A percentile compares a stretch with the other conserved stretches of the same genome.
Evolutionary conservation across 2,888 invertebrate genomes (phyloP).

Genomic region (Epirrita christyi): DNA sequence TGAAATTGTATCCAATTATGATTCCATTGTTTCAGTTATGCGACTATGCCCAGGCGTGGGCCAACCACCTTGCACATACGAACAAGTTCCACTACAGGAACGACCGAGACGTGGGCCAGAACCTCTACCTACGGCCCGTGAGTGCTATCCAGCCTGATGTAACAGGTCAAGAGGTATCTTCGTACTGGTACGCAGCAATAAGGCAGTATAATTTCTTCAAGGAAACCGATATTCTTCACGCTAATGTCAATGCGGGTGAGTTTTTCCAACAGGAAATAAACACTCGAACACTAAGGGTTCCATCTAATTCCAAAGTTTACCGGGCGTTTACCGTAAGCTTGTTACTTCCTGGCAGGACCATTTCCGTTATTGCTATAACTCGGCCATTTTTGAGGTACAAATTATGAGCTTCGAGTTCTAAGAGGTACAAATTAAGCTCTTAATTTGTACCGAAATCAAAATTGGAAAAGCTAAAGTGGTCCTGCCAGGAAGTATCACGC

Average conservation of each 20-base stretch:
- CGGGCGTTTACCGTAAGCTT: too few species aligned
- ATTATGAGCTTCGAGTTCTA: too few species aligned
- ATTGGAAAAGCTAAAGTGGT: too few species aligned
- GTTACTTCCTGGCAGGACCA: too few species aligned
- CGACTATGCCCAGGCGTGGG: constrained; percentile 94
- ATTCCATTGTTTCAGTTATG: constrained; percentile 84
- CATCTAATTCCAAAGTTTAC: too few species aligned
- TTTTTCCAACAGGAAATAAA: background rate
- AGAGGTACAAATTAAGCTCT: too few species aligned
- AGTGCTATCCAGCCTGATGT: constrained; percentile 88
- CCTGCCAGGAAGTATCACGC: too few species aligned
- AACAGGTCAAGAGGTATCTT: constrained; percentile 91
- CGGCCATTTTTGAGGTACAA: too few species aligned
- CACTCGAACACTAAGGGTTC: too few species aligned
- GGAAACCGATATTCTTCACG: constrained; percentile 89
- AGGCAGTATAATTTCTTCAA: constrained; percentile 90
- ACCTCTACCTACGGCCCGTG: constrained; percentile 90
- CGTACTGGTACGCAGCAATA: constrained; percentile 92
- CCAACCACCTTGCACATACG: constrained; percentile 93
- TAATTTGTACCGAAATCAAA: too few species aligned
- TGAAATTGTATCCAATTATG: background rate
- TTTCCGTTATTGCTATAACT: too few species aligned
- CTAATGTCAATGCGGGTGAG: constrained; percentile 91
- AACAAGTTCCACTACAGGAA: constrained; percentile 91
- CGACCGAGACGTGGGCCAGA: constrained; percentile 91